Conservation (phyloP, 2,797 vertebrate species). For the Clarias pachynema region DNA sequence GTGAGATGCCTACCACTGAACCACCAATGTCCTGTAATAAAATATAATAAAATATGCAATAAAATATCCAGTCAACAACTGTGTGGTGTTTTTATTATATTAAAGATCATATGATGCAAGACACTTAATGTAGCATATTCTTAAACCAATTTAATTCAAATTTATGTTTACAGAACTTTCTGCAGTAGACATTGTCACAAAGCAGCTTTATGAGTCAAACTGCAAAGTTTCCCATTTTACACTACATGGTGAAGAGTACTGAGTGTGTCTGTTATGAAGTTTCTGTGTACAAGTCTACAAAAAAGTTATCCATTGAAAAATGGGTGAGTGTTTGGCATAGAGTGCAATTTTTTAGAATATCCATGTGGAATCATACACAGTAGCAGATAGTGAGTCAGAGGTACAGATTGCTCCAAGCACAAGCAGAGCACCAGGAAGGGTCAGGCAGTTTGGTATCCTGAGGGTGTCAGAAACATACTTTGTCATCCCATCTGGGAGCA, state of each 20-base stretch:
- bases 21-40: too few species aligned
- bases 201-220: neutral
- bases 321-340: neutral
- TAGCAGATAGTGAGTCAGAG: neutral
- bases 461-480: neutral
- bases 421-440: neutral
- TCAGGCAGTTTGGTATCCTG: neutral
- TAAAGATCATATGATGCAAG: neutral
- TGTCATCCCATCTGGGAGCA: neutral
- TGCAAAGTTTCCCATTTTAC: neutral
- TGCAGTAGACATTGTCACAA: neutral
- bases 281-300: neutral
- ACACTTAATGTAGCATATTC: neutral
- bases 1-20: too few species aligned
- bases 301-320: neutral
- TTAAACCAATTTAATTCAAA: neutral
- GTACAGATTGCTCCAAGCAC: neutral
- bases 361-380: neutral
- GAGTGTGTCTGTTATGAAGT: neutral
- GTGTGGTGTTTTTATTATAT: neutral
- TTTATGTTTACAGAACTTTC: neutral
- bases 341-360: neutral
- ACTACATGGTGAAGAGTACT: neutral
- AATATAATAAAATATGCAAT: neutral
- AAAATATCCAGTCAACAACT: constrained; percentile 3